Evolutionary conservation across 2,113 vertebrate genomes (phyloP), one percentile per base, ranked within the genome.

Genomic region (Chloropsis hardwickii): DNA sequence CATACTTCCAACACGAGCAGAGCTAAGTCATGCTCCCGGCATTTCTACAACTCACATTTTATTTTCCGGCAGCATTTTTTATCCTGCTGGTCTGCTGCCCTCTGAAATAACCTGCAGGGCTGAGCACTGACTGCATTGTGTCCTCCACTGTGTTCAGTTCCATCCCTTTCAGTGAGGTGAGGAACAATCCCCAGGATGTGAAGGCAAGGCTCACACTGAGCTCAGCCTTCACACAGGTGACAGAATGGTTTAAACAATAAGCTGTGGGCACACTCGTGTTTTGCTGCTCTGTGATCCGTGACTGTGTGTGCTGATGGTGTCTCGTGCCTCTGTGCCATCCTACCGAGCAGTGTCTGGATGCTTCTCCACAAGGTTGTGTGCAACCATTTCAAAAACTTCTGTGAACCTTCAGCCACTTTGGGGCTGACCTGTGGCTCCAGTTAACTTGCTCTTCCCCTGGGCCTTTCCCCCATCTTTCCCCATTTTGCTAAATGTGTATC

Each of bases 71-170:
- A n/a, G 16, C 42, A 37, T 37, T 37, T 81, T 40, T 64, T 15
- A 20, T 56, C 40, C 35, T 1, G 2, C 58, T 80, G 0, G 0
- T 16, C 22, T 35, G 60, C 56, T 51, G 56, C n/a, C 44, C 53
- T 31, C 33, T 27, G 74, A 14, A 95, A 58, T 27, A 29, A 33
- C 19, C 73, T 54, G 27, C 58, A 54, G 24, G 77, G 53, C 37
- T 58, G 56, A 50, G 16, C 65, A 12, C 48, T 24, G 0, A 12
- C 45, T 62, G 15, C 39, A 54, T 37, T 37, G 37, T 23, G 33
- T 62, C 54, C 50, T 56, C 48, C 42, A 5, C 24, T 21, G 6
- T 1, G 6, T 27, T 24, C 15, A 37, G 29, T 14, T 3, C 4
- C 2, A 35, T 23, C 12, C 53, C 47, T 42, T 53, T 14, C 48